Evolutionary conservation across 2,113 vertebrate genomes (phyloP).

Genomic region (Capricornis sumatraensis): DNA sequence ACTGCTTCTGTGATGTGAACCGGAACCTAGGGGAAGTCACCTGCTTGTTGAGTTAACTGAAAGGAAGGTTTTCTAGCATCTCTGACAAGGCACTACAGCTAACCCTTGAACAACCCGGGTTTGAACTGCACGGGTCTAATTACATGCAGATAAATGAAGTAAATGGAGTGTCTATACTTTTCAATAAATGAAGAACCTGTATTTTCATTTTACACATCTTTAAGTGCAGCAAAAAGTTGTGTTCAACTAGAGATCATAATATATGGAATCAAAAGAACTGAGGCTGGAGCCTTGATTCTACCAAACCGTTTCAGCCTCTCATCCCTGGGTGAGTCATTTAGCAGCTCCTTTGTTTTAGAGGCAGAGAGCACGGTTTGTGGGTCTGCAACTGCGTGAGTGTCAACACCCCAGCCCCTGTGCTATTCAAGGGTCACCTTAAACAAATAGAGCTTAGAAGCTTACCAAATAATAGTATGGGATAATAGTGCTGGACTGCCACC

Average conservation of each 20-base stretch:
- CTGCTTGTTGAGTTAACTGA: not conserved
- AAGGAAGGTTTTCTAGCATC: not conserved
- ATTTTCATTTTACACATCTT: not conserved
- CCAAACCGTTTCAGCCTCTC: not conserved
- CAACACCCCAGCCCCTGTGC: not conserved
- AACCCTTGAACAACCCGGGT: not conserved
- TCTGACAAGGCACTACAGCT: not conserved
- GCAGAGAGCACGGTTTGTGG: not conserved
- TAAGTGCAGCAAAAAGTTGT: not conserved
- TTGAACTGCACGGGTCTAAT: not conserved
- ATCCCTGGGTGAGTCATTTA: not conserved
- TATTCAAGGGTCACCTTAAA: not conserved
- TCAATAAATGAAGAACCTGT: not conserved
- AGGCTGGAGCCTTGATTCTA: not conserved
- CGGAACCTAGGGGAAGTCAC: not conserved
- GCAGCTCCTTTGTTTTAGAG: not conserved
- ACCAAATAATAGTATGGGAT: not conserved
- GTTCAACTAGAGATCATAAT: not conserved
- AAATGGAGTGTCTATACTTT: not conserved
- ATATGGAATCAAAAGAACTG: not conserved
- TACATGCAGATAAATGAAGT: not conserved
- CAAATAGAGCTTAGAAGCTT: not conserved
- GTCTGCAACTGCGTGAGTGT: not conserved
- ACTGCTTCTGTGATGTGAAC: not conserved
- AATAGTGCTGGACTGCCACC: not conserved